Evolutionary conservation across 2,113 vertebrate genomes (phyloP).

Genomic region (Colius striatus): DNA sequence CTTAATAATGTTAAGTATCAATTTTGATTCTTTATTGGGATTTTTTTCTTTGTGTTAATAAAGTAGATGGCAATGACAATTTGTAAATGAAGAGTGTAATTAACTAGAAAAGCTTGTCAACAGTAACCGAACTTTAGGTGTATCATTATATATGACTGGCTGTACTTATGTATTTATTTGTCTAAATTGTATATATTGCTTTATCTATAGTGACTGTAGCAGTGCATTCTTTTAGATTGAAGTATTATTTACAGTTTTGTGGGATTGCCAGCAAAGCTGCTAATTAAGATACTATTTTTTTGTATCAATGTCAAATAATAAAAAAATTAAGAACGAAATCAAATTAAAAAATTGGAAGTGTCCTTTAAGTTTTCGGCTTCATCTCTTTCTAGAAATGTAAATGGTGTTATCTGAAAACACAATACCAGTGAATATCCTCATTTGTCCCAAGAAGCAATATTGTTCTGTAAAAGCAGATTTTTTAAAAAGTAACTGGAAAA

Average conservation of each 20-base stretch:
- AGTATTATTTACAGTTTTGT: constrained; percentile 79
- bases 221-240: constrained; percentile 80
- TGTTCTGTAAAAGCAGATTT: constrained; percentile 63
- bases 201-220: constrained; percentile 78
- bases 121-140: constrained; percentile 73
- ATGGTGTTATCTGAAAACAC: constrained; percentile 51
- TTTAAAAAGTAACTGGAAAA: constrained; percentile 47
- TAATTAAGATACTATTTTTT: constrained; percentile 83
- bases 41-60: constrained; percentile 63
- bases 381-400: constrained; percentile 61
- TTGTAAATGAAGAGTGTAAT: constrained; percentile 77
- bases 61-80: constrained; percentile 60
- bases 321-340: constrained; percentile 33
- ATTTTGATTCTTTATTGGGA: constrained; percentile 51
- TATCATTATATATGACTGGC: constrained; percentile 78
- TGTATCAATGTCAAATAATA: constrained; percentile 79
- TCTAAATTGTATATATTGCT: constrained; percentile 83
- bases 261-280: constrained; percentile 80
- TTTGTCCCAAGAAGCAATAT: constrained; percentile 50
- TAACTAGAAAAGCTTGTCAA: constrained; percentile 75
- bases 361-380: constrained; percentile 58
- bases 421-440: constrained; percentile 27
- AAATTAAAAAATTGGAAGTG: constrained; percentile 23
- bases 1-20: constrained; percentile 50
- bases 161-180: constrained; percentile 86